Evolutionary conservation across 2,888 invertebrate species (phyloP), one percentile per base, ranked within the genome.

Genomic region (Schrankia costaestrigalis): DNA sequence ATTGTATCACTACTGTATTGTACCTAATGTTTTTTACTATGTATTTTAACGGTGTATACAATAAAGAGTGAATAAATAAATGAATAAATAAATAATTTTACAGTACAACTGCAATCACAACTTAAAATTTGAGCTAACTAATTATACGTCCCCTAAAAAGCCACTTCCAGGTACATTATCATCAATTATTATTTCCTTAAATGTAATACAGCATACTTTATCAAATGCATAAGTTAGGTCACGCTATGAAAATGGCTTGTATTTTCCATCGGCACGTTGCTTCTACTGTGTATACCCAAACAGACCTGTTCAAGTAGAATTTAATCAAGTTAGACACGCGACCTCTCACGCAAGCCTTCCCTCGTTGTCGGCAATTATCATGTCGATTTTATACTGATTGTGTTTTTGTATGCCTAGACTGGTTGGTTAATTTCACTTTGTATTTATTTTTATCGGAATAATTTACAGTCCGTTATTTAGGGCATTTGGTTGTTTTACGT

Each of bases 281-380:
- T 56, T 43, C 49, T 39, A 59, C 46, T 47, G 52, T 50, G 54
- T 60, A 56, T 54, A 56, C 52, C 46, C 51, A 63, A 63, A 63
- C 63, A 58, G 56, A 58, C 51, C 42, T 43, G 52, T 51, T 56
- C 50, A 40, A 61, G 63, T 55, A 47, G 61, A 61, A 57, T 65
- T 66, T 68, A 68, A 68, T 68, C 65, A 68, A 56, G 50, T 49
- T 31, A 36, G 55, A 55, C 68, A 68, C 65, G 68, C 68, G 51
- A 68, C 43, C 54, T 53, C 64, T 57, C 58, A 51, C 58, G 46
- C 56, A 28, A 54, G 40, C 33, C 41, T 43, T 60, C 47, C 57
- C 56, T 59, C 50, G 60, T 57, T 56, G 52, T 49, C 42, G 30
- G 50, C 56, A 58, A 67, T 62, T 62, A 62, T 62, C 58, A 56